These are phyloP conservation scores for Drosophila biarmipes DNA, from an alignment of 1,140 invertebrate genomes.

Conservation along the genomic window DNA sequence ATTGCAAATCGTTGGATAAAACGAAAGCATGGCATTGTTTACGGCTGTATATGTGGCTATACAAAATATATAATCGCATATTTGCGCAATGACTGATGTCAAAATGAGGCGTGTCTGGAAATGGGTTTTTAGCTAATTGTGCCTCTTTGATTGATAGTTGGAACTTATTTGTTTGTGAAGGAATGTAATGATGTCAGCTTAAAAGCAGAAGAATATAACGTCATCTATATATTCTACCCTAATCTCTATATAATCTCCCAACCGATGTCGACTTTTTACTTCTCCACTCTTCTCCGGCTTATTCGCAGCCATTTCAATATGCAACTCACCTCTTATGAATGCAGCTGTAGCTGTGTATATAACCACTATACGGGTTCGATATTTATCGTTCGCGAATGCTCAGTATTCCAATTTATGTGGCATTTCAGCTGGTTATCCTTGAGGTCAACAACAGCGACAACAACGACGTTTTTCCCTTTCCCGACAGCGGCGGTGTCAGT, in stretches of 20 bases:
- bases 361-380: conserved; percentile 44
- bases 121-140: conserved; percentile 35
- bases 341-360: conserved; percentile 38
- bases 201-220: conserved; percentile 7
- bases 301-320: conserved; percentile 30
- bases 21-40: conserved; percentile 73
- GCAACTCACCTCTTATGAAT: conserved; percentile 65
- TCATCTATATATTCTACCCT: conserved; percentile 2
- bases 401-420: conserved; percentile 81
- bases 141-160: conserved; percentile 31
- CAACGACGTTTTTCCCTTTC: conserved; percentile 44
- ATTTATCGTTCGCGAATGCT: conserved; percentile 45
- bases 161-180: background rate
- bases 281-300: conserved; percentile 8
- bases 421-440: conserved; percentile 82
- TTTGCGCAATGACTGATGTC: conserved; percentile 63
- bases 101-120: conserved; percentile 48
- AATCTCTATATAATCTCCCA: background rate
- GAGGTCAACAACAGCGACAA: conserved; percentile 55
- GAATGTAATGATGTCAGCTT: conserved; percentile 61
- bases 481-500: conserved; percentile 46
- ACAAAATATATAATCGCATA: conserved; percentile 52
- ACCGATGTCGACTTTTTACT: background rate
- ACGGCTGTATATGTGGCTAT: conserved; percentile 9
- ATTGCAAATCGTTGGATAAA: conserved; percentile 51